Evolutionary conservation across 1,140 invertebrate species (phyloP).

Genomic region (Lysiphlebus fabarum): DNA sequence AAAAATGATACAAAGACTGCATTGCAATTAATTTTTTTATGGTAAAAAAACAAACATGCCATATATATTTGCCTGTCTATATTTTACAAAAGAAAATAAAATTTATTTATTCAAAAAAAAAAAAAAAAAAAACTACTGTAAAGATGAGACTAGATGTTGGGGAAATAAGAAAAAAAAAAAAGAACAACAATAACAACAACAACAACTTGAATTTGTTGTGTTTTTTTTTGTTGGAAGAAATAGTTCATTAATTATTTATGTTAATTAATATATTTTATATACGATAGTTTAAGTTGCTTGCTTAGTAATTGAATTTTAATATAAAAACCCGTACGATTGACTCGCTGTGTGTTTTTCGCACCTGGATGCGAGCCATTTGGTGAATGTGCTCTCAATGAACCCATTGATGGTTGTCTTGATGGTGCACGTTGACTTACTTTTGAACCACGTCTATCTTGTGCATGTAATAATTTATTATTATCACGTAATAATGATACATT

Average conservation of each 20-base stretch:
- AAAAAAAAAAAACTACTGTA: conserved; percentile 2
- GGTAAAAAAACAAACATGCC: too few species aligned
- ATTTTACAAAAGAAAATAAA: neutral
- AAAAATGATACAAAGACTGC: too few species aligned
- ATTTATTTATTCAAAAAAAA: conserved; percentile 7
- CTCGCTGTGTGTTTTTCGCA: conserved; percentile 60
- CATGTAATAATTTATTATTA: conserved; percentile 75
- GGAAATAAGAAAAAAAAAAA: too few species aligned
- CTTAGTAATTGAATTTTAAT: conserved; percentile 53
- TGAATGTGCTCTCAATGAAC: conserved; percentile 74
- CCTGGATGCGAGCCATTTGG: conserved; percentile 70
- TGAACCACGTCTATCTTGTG: conserved; percentile 73
- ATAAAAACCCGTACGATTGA: conserved; percentile 55
- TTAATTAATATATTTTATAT: conserved; percentile 31
- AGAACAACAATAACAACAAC: too few species aligned
- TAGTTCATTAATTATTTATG: conserved; percentile 22
- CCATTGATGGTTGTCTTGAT: conserved; percentile 77
- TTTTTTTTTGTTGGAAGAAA: conserved; percentile 1
- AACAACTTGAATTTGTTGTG: neutral
- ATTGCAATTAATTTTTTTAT: too few species aligned
- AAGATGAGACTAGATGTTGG: too few species aligned
- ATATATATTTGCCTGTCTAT: neutral
- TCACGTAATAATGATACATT: conserved; percentile 80
- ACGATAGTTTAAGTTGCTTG: conserved; percentile 43
- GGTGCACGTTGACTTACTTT: conserved; percentile 72